Evolutionary conservation across 2,797 vertebrate genomes (phyloP), one percentile per base, ranked within the genome.

Genomic region (Manis javanica): DNA sequence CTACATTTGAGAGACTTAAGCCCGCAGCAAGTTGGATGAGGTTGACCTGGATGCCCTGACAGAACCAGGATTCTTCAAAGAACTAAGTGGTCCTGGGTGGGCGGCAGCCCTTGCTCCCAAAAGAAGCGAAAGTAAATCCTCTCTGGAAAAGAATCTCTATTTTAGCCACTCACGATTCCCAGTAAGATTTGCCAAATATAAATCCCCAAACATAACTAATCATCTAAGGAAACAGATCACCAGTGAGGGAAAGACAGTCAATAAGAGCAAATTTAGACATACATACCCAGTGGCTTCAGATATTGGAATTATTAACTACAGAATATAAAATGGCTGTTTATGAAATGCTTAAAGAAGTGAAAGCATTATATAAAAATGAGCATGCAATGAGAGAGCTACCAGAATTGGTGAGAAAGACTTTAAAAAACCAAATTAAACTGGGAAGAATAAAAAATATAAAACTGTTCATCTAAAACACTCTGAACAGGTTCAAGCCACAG

Each of bases 361-460:
- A 69, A 86, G 12, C 61, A 92, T 46, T 74, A 68, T 83, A 53
- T 51, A 74, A 89, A 92, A 92, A 81, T 69, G 12, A 92, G 24
- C 31, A 83, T 55, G 37, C 23, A 84, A 84, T 3, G 89, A 94
- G 23, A 77, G 2, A 87, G 46, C 31, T 71, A 51, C 31, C 37
- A 74, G 64, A 90, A 77, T 61, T 72, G 14, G 39, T 37, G 82
- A 77, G n/a, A 87, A 95, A 81, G 29, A 46, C n/a, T 42, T 90
- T 4, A 88, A 90, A 90, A 92, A 7, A 74, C 19, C 31, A 87
- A 94, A 72, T 77, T 72, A 81, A 87, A 90, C 49, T 51, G 71
- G 24, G 34, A n/a, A 46, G 7, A 55, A 63, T n/a, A 2, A 68
- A 88, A 79, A 81, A 75, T 46, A 57, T 24, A 24, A 46, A 46